Base-by-base conservation (phyloP, 2,888 invertebrate species). In the Stenodera caucasica region DNA sequence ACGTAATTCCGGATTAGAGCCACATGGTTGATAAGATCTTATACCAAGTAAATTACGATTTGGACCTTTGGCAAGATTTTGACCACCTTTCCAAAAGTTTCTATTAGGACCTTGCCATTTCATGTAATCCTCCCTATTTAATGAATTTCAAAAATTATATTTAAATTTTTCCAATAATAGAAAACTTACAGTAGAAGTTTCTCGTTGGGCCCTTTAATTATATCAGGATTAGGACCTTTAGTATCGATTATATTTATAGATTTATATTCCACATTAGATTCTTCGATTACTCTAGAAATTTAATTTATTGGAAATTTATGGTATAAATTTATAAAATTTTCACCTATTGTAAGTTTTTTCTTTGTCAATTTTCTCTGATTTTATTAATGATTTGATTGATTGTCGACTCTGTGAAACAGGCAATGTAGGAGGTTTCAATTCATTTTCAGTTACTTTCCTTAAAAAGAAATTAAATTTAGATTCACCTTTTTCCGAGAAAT, bases 41-140 rank as follows among this genome's bases (percentile, higher is more conserved):
- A 73, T 67, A 0, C 71, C 67, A 15, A 73, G 58, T 23, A 77
- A 60, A 23, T 67, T 66, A 30, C 67, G 59, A 66, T 89, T 83
- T 1, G 87, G 82, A 1, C 90, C 90, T 56, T 81, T 81, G 0
- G 84, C 82, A 1, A 82, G 49, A 32, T 78, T 77, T 62, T 81
- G 78, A n/a, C 81, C 78, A 0, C 86, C 86, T 26, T 79, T 78
- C 7, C 84, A 80, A 14, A 88, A 79, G 53, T 84, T 84, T 0
- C 88, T 86, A 78, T 92, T 89, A 0, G 92, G 89, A 0, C 93
- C 93, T 67, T 89, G 89, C 92, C 93, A 93, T 4, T 91, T 88
- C 53, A 92, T 85, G 75, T 94, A 94, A 74, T 93, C 92, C 65
- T 88, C 87, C 60, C 92, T 93, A 53, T 14, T 58, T 45, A 23